Percentiles rank a stretch among this genome's conserved stretches.
Conservation (phyloP, 2,797 vertebrate species). For the Tolypeutes matacus region DNA sequence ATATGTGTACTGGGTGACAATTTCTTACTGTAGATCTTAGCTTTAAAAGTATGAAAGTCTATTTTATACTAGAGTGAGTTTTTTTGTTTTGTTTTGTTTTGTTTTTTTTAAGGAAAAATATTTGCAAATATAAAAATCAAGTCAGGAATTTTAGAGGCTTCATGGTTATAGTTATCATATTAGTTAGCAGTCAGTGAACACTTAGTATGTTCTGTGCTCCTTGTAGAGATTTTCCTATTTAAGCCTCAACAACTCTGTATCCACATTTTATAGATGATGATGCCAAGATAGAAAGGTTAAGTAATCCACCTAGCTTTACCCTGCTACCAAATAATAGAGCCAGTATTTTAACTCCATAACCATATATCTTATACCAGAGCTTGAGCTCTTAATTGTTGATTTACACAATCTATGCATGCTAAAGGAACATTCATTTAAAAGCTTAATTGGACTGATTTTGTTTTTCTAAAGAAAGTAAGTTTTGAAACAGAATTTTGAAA, state of each 20-base stretch:
- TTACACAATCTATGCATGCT: not conserved
- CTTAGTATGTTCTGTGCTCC: not conserved
- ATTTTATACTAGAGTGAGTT: not conserved
- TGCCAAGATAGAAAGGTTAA: not conserved
- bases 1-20: not conserved
- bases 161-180: not conserved
- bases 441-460: conserved; percentile 40
- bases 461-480: conserved; percentile 7
- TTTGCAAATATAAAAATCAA: conserved; percentile 37
- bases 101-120: not conserved
- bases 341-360: not conserved
- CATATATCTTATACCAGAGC: not conserved
- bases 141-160: conserved; percentile 23
- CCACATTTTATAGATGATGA: not conserved
- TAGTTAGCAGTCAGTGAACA: conserved; percentile 14
- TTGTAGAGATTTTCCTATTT: conserved; percentile 40
- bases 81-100: too few relatives aligned
- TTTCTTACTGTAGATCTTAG: conserved; percentile 22
- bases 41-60: conserved; percentile 51
- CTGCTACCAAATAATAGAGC: not conserved
- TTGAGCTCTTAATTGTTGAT: not conserved
- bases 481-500: conserved; percentile 52
- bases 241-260: not conserved
- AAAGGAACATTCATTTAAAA: not conserved
- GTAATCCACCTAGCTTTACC: not conserved